Evolutionary conservation across 2,888 invertebrate genomes (phyloP).

Genomic region (Morpho deidamia): DNA sequence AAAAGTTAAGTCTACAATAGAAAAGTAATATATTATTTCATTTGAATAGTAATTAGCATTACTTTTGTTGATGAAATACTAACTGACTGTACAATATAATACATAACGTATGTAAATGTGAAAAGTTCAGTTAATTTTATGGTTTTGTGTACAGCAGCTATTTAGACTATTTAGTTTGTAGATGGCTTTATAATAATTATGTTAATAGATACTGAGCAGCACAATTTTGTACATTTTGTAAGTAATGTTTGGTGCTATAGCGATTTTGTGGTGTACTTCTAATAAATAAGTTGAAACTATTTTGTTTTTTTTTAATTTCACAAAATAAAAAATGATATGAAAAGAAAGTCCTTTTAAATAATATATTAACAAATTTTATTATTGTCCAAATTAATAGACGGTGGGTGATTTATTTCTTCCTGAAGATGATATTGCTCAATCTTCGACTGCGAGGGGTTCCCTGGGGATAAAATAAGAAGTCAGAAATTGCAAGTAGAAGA

Average conservation of each 20-base stretch:
- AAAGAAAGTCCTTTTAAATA: conserved; percentile 6
- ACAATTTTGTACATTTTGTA: conserved; percentile 77
- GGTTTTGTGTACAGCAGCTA: too few species aligned
- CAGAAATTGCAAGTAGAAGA: too few species aligned
- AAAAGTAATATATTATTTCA: too few species aligned
- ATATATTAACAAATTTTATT: conserved; percentile 28
- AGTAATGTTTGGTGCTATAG: conserved; percentile 75
- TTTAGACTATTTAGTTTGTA: conserved; percentile 1
- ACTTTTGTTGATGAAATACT: too few species aligned
- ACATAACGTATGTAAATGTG: too few species aligned
- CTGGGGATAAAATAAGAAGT: conserved; percentile 43
- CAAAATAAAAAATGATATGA: too few species aligned
- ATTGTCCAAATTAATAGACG: conserved; percentile 10
- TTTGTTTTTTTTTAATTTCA: neutral
- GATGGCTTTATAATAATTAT: neutral
- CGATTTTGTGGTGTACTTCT: conserved; percentile 59
- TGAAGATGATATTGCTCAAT: conserved; percentile 67
- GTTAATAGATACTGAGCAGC: conserved; percentile 36
- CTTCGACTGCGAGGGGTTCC: conserved; percentile 70
- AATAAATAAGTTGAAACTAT: conserved; percentile 36
- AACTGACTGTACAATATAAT: too few species aligned
- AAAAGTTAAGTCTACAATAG: too few species aligned
- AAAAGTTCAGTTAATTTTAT: too few species aligned
- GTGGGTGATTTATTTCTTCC: conserved; percentile 43
- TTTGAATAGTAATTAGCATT: too few species aligned